Evolutionary conservation across 2,113 vertebrate species (phyloP).

Genomic region (Ariopsis seemanni): DNA sequence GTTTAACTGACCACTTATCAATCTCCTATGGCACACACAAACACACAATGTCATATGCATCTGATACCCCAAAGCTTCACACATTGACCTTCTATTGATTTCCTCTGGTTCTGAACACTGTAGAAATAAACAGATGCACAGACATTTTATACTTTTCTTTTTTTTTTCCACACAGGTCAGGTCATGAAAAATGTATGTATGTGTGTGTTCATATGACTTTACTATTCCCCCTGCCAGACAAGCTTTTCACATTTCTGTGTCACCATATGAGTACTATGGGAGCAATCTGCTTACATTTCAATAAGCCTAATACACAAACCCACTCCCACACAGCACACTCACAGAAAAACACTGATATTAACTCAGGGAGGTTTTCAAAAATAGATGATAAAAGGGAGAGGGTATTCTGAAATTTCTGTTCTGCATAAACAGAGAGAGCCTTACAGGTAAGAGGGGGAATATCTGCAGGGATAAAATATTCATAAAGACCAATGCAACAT

Average conservation of each 20-base stretch:
- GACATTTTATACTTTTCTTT: conserved; percentile 39
- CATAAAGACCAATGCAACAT: conserved; percentile 39
- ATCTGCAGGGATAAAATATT: conserved; percentile 50
- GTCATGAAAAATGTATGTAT: conserved; percentile 43
- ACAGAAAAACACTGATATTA: conserved; percentile 17
- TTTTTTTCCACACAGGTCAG: conserved; percentile 57
- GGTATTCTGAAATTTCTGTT: conserved; percentile 45
- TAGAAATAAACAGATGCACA: conserved; percentile 29
- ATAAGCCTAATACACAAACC: conserved; percentile 26
- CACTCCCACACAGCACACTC: neutral
- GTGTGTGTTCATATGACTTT: conserved; percentile 18
- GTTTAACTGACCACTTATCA: conserved; percentile 24
- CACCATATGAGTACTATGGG: conserved; percentile 19
- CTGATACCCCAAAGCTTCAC: conserved; percentile 59
- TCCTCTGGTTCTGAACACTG: conserved; percentile 56
- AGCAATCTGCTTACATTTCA: conserved; percentile 31
- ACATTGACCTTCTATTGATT: conserved; percentile 70
- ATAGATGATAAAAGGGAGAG: conserved; percentile 47
- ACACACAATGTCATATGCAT: conserved; percentile 59
- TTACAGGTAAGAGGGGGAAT: conserved; percentile 48
- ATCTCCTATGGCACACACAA: conserved; percentile 31
- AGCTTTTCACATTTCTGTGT: conserved; percentile 33
- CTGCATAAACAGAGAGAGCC: conserved; percentile 41
- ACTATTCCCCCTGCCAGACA: conserved; percentile 50
- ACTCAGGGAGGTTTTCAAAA: conserved; percentile 47